Conservation (phyloP, 1,140 invertebrate genomes). For the Pseudomyrmex sp. region DNA sequence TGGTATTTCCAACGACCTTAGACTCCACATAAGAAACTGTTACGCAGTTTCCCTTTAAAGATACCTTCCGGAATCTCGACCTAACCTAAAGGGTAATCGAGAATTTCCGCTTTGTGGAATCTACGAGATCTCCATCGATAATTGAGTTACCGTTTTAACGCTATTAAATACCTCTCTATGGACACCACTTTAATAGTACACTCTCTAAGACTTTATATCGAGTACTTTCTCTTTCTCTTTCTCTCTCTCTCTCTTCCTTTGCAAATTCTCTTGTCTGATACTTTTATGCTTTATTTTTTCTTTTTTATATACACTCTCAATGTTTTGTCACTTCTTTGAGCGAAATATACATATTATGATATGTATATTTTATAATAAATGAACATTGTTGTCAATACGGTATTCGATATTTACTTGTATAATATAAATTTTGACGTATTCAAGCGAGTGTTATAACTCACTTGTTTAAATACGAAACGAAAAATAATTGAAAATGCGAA, state of each 20-base stretch:
- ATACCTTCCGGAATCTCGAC: constrained; percentile 44
- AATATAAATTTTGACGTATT: background rate
- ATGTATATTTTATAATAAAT: no score
- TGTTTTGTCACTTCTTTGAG: background rate
- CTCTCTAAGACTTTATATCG: constrained; percentile 6
- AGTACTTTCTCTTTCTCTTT: constrained; percentile 24
- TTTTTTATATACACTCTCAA: background rate
- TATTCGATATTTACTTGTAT: background rate
- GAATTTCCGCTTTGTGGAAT: constrained; percentile 52
- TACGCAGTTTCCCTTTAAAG: constrained; percentile 57
- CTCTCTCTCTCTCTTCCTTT: background rate
- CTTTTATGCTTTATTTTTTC: background rate
- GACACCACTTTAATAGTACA: constrained; percentile 24
- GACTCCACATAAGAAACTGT: constrained; percentile 43
- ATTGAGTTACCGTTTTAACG: constrained; percentile 56
- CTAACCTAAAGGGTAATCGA: constrained; percentile 54
- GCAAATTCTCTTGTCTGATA: no score
- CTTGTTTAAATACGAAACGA: constrained; percentile 18
- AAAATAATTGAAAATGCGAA: background rate
- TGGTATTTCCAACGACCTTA: constrained; percentile 46
- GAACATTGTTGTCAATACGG: background rate
- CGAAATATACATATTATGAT: no score
- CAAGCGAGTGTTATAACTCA: background rate
- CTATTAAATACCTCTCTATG: constrained; percentile 52
- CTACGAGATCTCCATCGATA: constrained; percentile 41